Evolutionary conservation across 2,888 invertebrate genomes (phyloP).

Genomic region (Hermaeophaga mercurialis): DNA sequence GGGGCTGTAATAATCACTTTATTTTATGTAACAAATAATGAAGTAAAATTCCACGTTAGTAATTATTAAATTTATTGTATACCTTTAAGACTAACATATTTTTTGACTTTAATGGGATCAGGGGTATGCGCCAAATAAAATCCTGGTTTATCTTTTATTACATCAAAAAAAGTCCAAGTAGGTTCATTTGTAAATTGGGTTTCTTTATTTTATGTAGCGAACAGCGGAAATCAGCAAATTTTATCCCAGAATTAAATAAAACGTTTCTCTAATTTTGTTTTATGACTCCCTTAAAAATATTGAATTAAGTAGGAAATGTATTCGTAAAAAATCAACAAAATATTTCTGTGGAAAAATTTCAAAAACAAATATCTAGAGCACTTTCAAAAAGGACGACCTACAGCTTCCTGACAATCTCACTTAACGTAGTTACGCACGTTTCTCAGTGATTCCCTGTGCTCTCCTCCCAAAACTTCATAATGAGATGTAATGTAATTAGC

Average conservation of each 20-base stretch:
- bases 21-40: not conserved
- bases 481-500: conserved; percentile 63
- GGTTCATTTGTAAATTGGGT: conserved; percentile 32
- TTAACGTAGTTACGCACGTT: conserved; percentile 51
- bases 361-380: too few species aligned
- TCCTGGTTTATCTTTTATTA: conserved; percentile 28
- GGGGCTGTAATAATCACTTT: not conserved
- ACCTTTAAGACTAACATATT: not conserved
- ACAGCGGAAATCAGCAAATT: conserved; percentile 10
- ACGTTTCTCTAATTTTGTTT: not conserved
- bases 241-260: not conserved
- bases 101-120: conserved; percentile 19
- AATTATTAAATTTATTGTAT: not conserved
- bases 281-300: not conserved
- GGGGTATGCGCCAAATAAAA: conserved; percentile 24
- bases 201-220: conserved; percentile 16
- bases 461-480: conserved; percentile 49
- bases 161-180: conserved; percentile 21
- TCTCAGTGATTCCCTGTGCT: conserved; percentile 36
- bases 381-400: too few species aligned
- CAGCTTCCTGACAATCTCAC: too few species aligned
- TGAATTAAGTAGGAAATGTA: too few species aligned
- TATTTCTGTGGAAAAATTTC: too few species aligned
- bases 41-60: not conserved
- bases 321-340: too few species aligned